These are phyloP conservation scores for Felis chaus DNA, from an alignment of 2,113 vertebrate species.

Conservation along the genomic window DNA sequence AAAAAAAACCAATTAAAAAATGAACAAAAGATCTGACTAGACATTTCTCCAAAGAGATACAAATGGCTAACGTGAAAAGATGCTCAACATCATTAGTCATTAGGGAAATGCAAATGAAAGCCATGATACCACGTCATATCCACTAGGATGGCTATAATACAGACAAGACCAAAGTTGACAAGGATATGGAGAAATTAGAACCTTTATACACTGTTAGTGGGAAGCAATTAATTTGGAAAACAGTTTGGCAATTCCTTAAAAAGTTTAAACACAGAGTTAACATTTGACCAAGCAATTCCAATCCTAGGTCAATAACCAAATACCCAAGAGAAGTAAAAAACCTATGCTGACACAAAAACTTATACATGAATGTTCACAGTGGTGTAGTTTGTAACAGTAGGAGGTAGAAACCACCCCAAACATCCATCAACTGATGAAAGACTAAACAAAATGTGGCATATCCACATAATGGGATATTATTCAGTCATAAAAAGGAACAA, in stretches of 20 bases:
- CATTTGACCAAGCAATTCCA: background rate
- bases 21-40: background rate
- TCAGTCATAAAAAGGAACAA: background rate
- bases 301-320: background rate
- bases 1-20: background rate
- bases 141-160: background rate
- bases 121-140: background rate
- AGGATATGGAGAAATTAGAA: background rate
- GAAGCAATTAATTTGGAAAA: background rate
- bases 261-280: background rate
- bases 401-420: background rate
- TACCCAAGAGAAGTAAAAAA: background rate
- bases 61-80: background rate
- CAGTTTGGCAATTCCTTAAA: background rate
- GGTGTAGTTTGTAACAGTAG: background rate
- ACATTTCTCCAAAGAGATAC: background rate
- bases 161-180: background rate
- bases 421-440: background rate
- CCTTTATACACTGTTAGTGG: background rate
- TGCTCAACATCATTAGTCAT: background rate
- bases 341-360: background rate
- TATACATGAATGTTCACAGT: background rate
- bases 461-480: background rate
- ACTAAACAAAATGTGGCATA: background rate
- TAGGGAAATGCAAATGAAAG: background rate